Percentiles rank a stretch among this genome's conserved stretches.
These are phyloP conservation scores for Diaphora mendica DNA, from an alignment of 2,888 invertebrate genomes.

Conservation along the genomic window DNA sequence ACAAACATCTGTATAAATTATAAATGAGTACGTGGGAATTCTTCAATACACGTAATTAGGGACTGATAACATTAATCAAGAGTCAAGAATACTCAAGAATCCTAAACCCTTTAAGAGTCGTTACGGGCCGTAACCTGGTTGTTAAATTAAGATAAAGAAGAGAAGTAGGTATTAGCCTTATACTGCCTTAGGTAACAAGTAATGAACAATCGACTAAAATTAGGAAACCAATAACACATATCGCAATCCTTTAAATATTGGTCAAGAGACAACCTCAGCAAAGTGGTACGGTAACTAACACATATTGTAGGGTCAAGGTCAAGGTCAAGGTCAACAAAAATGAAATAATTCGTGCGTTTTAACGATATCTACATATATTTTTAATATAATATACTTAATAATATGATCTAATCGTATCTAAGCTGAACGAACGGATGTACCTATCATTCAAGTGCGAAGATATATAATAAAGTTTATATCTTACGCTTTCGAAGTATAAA, in stretches of 20 bases:
- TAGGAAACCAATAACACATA: neutral
- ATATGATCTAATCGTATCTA: no score
- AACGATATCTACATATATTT: neutral
- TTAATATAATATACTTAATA: neutral
- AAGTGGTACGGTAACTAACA: constrained; percentile 3
- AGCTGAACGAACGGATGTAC: neutral
- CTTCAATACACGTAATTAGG: neutral
- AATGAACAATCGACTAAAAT: constrained; percentile 6
- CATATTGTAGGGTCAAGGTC: constrained; percentile 54
- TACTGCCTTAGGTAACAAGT: neutral
- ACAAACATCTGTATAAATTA: neutral
- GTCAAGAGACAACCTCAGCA: constrained; percentile 11
- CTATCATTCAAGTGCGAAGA: neutral
- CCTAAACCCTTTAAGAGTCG: no score
- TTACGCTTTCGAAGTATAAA: no score
- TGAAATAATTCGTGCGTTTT: constrained; percentile 2
- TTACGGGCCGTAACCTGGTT: no score
- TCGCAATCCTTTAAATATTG: constrained; percentile 1
- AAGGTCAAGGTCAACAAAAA: constrained; percentile 58
- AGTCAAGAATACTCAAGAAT: no score
- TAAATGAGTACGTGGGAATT: neutral
- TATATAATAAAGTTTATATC: neutral
- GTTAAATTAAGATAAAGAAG: neutral
- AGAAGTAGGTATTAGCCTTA: neutral
- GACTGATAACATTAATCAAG: neutral